A percentile compares a stretch with the other conserved stretches of the same genome.
Conservation (phyloP, 2,888 invertebrate species). For the Rhynchonema sp. region DNA sequence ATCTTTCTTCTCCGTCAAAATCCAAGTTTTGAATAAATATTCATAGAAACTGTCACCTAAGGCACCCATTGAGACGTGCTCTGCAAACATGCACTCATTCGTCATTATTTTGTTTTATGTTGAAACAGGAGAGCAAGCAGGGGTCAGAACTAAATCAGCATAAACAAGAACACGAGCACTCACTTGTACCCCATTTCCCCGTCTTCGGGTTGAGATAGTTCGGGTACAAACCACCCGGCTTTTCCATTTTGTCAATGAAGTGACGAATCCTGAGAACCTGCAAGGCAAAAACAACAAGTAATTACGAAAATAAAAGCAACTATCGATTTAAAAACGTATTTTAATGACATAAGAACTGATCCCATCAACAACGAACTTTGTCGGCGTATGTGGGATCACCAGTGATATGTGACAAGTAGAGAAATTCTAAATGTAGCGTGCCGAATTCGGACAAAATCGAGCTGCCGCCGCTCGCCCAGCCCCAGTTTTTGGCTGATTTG, state of each 20-base stretch:
- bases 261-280: conserved; percentile 60
- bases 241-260: conserved; percentile 58
- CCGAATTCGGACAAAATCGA: conserved; percentile 86
- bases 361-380: conserved; percentile 43
- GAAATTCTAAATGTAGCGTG: conserved; percentile 83
- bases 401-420: conserved; percentile 81
- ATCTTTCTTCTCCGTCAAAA: conserved; percentile 20
- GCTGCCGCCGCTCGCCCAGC: conserved; percentile 82
- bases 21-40: conserved; percentile 70
- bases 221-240: conserved; percentile 72
- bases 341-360: conserved; percentile 1
- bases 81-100: too few species aligned
- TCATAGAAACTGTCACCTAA: conserved; percentile 97
- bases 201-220: conserved; percentile 89
- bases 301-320: too few species aligned
- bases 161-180: too few species aligned
- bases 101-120: too few species aligned
- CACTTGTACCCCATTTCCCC: conserved; percentile 91
- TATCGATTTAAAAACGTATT: too few species aligned
- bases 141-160: too few species aligned
- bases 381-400: conserved; percentile 67
- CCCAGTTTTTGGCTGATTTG: conserved; percentile 61
- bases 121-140: too few species aligned
- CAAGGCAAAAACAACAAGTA: too few species aligned
- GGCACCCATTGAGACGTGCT: conserved; percentile 82